Evolutionary conservation across 2,888 invertebrate genomes (phyloP).

Genomic region (Polyommatus iphigenia): DNA sequence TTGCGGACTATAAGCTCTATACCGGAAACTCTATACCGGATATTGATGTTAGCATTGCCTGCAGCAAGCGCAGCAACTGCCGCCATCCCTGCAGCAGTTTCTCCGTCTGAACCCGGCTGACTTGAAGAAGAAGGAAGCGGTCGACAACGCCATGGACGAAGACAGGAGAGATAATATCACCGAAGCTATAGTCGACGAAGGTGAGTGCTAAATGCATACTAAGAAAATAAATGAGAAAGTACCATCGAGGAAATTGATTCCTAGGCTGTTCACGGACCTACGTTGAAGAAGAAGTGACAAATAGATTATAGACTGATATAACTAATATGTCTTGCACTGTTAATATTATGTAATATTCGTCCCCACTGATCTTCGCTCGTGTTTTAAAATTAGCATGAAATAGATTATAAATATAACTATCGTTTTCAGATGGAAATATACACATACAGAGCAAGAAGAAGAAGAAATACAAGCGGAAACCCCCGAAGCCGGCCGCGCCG

Average conservation of each 20-base stretch:
- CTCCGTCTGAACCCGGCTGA: slow-evolving; percentile 61
- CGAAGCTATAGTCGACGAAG: slow-evolving; percentile 59
- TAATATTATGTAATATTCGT: too few relatives aligned
- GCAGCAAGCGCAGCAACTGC: slow-evolving; percentile 66
- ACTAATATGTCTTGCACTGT: too few relatives aligned
- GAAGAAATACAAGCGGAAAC: slow-evolving; percentile 90
- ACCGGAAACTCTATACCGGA: not conserved
- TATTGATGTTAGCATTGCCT: slow-evolving; percentile 36
- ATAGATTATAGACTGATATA: too few relatives aligned
- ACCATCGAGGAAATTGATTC: too few relatives aligned
- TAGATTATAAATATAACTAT: not conserved
- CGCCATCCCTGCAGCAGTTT: slow-evolving; percentile 70
- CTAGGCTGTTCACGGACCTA: too few relatives aligned
- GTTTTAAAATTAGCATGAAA: too few relatives aligned
- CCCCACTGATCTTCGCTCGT: too few relatives aligned
- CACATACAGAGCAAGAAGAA: slow-evolving; percentile 81
- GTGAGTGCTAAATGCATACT: slow-evolving; percentile 41
- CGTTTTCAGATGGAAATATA: slow-evolving; percentile 54
- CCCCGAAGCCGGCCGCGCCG: slow-evolving; percentile 88
- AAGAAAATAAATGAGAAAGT: too few relatives aligned
- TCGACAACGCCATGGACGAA: slow-evolving; percentile 48
- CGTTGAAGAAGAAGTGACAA: too few relatives aligned
- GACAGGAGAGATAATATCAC: slow-evolving; percentile 51
- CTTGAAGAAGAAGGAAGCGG: slow-evolving; percentile 46
- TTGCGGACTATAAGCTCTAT: too few relatives aligned